Conservation (phyloP, 1,140 invertebrate species). For the Drosophila serrata region DNA sequence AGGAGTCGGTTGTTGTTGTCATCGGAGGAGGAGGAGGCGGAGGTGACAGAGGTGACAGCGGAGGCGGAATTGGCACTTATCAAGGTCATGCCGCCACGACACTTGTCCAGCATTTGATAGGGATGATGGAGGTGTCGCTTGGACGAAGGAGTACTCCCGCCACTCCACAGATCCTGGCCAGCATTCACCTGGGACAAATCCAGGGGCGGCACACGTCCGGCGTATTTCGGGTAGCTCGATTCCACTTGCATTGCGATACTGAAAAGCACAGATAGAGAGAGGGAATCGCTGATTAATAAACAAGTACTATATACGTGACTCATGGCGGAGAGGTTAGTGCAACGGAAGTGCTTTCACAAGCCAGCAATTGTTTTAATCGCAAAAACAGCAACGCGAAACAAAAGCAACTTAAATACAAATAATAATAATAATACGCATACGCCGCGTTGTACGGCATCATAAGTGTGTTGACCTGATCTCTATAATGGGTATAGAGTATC, state of each 20-base stretch:
- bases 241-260: constrained; percentile 77
- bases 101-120: constrained; percentile 73
- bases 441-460: constrained; percentile 21
- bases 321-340: constrained; percentile 34
- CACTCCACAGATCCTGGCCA: constrained; percentile 65
- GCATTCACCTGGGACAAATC: constrained; percentile 78
- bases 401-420: constrained; percentile 27
- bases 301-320: constrained; percentile 51
- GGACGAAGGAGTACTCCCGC: constrained; percentile 34
- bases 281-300: constrained; percentile 58
- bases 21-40: constrained; percentile 46
- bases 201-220: constrained; percentile 81
- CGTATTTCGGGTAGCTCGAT: constrained; percentile 78
- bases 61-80: constrained; percentile 24
- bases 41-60: neutral
- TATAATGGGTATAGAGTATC: constrained; percentile 3
- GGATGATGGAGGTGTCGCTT: constrained; percentile 67
- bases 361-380: constrained; percentile 79
- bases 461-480: constrained; percentile 31
- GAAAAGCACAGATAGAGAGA: constrained; percentile 33
- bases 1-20: constrained; percentile 64
- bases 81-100: constrained; percentile 48
- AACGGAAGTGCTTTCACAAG: constrained; percentile 79
- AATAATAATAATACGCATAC: constrained; percentile 40
- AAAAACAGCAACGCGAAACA: constrained; percentile 45